Evolutionary conservation across 1,140 invertebrate species (phyloP), one percentile per base, ranked within the genome.

Genomic region (Helicoverpa armigera): DNA sequence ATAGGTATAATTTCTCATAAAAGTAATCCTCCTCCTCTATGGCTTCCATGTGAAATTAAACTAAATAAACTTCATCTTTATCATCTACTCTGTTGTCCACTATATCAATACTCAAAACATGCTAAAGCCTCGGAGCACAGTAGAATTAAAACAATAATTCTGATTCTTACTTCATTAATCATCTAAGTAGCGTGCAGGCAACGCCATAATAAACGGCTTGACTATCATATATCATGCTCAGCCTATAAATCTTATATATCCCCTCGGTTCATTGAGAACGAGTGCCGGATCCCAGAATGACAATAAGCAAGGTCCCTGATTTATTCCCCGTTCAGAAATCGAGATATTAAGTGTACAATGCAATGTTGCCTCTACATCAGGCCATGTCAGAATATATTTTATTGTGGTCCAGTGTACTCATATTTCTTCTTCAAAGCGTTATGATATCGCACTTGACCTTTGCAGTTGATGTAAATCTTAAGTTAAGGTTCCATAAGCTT

Each of bases 261-360:
- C 53, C 51, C 48, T 58, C 76, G 31, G 51, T 69, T 70, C 61
- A 79, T 79, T 70, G 76, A 56, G 65, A 70, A 70, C 48, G 48
- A 79, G 65, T 51, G 63, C 76, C 51, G 65, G 63, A 79, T 58
- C 35, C 50, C 50, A 58, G 53, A 79, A 79, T 79, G 76, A 79
- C 76, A 79, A 79, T 70, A 50, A 69, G 51, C 61, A 31, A 31
- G 53, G 16, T 50, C 50, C 23, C 76, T 79, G 76, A 79, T 79
- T 79, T 79, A 79, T 79, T 58, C 76, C 13, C 63, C 60, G 76
- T 43, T 67, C 61, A 56, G 65, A 50, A 79, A 79, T 79, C 76
- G 54, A 70, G 65, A 79, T 65, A 79, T 79, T 79, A 79, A 79
- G 53, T 70, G 31, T 60, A 70, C 76, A 60, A 29, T 70, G 23